Base-by-base conservation (phyloP, 2,113 vertebrate genomes). In the Eclectus roratus region DNA sequence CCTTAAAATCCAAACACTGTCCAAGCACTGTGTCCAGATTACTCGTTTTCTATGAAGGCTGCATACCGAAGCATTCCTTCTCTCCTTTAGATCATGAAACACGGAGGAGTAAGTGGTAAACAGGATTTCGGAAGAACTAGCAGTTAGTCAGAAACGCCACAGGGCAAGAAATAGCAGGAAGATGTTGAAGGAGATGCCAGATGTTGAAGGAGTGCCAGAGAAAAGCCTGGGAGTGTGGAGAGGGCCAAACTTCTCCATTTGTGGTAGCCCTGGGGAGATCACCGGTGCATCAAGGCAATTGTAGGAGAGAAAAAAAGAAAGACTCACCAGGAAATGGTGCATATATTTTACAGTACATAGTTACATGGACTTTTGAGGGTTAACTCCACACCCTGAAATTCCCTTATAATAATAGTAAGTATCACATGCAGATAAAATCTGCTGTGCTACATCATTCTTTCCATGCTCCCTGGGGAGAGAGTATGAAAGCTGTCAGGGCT, bases 321-420 rank as follows among this genome's bases (percentile, higher is more conserved):
- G 28, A 37, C 28, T 87, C 49, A 28, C 13, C 14, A 44, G 33
- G 29, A 80, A 79, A 80, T 10, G 35, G 31, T 2, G 0, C 41
- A 27, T 79, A 20, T 33, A 13, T 72, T 76, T 84, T 44, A 65
- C 8, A 0, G 28, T 33, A 50, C 25, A 24, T 35, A 71, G 28
- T 37, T 73, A 52, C 35, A 49, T 13, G 49, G 64, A 50, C 46
- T 74, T 81, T n/a, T 47, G 35, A 93, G 70, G 56, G 86, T 96
- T 95, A 97, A 97, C 52, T 85, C 96, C 93, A 89, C 94, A 68
- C 94, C 93, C 90, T 85, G 72, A 91, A 95, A 90, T 93, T 95
- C 91, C 68, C 85, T 91, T 88, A 61, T 78, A 88, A 90, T 74
- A 89, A 64, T 65, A 73, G 65, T n/a, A 49, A 68, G 53, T 60